Evolutionary conservation across 2,797 vertebrate species (phyloP).

Genomic region (Coendou prehensilis): DNA sequence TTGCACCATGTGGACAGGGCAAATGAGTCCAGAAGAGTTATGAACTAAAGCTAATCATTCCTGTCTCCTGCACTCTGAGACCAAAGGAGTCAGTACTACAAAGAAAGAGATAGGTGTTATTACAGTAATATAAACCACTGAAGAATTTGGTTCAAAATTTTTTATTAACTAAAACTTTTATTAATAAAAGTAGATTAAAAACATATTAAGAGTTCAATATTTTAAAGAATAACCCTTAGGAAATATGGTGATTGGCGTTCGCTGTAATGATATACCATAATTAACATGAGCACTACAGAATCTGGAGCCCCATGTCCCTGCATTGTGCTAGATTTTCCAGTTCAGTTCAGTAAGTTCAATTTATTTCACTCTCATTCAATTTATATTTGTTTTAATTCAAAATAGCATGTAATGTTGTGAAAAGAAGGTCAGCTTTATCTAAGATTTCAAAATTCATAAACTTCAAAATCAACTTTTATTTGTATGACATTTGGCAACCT

Average conservation of each 20-base stretch:
- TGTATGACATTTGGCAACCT: neutral
- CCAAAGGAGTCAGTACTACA: neutral
- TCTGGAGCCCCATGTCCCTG: neutral
- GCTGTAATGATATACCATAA: constrained; percentile 61
- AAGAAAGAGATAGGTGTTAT: constrained; percentile 51
- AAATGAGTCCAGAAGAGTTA: neutral
- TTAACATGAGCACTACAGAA: constrained; percentile 41
- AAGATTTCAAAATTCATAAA: constrained; percentile 3
- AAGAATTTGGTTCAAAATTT: constrained; percentile 76
- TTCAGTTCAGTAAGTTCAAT: constrained; percentile 19
- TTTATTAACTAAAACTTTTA: constrained; percentile 85
- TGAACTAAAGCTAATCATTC: neutral
- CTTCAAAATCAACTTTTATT: neutral
- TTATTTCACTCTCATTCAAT: constrained; percentile 32
- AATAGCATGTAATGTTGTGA: neutral
- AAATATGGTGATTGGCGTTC: constrained; percentile 61
- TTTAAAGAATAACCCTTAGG: constrained; percentile 81
- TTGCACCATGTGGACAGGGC: neutral
- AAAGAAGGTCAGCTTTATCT: constrained; percentile 13
- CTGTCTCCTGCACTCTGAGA: neutral
- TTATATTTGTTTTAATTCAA: constrained; percentile 52
- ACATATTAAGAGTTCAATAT: constrained; percentile 83
- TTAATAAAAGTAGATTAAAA: constrained; percentile 85
- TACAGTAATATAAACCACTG: constrained; percentile 58
- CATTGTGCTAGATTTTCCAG: constrained; percentile 25